Evolutionary conservation across 2,113 vertebrate species (phyloP), one percentile per base, ranked within the genome.

Genomic region (Lota lota): DNA sequence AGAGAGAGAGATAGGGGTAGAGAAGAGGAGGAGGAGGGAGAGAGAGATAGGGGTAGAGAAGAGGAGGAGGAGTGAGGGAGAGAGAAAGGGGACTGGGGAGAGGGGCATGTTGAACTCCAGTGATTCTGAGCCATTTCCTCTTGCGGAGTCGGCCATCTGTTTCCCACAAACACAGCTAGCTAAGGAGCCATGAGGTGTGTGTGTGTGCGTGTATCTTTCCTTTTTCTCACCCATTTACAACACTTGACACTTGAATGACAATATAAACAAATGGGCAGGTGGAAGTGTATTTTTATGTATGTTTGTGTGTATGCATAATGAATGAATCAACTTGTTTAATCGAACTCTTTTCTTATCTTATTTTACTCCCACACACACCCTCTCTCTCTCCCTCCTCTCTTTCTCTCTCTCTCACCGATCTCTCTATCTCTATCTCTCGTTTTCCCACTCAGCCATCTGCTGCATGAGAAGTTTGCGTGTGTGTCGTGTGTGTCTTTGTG

Each of bases 121-220:
- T 68, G 74, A 76, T 61, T 74, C 60, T 22, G 21, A 61, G 20
- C 59, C 24, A 16, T 28, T 33, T 62, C 59, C 21, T 61, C 74
- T 74, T 79, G 80, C 77, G 61, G 77, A 78, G 83, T 28, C 22
- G 71, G 67, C 84, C 78, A 82, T 82, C 82, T 83, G 84, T 82
- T 71, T 1, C 61, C 17, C 61, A 18, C 33, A 33, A 14, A 36
- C 17, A 36, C 24, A 63, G 8, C 14, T 22, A 22, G 21, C 19
- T 1, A 54, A 14, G 15, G 15, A 76, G 54, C 20, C 57, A 20
- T 21, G 57, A 66, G 33, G 4, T 12, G n/a, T 57, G 61, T 61
- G 33, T 63, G 61, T 40, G 33, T 36, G 33, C 40, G 28, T 47
- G 61, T 63, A 24, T 40, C 28, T 40, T n/a, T 40, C 36, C 53